Conservation (phyloP, 2,797 vertebrate genomes). For the Amblyopsis hoosieri region DNA sequence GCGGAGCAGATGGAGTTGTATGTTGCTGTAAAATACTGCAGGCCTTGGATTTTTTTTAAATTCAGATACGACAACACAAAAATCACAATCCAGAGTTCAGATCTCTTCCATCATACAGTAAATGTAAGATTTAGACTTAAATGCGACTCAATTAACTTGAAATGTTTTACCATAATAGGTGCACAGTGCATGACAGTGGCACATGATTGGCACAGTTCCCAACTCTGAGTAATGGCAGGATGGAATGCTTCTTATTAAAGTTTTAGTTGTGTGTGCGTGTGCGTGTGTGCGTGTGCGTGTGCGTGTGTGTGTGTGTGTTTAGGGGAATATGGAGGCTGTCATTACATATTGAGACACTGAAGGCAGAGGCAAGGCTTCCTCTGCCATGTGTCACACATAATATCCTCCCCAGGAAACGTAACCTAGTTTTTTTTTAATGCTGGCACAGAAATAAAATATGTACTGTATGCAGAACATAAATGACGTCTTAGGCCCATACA, state of each 20-base stretch:
- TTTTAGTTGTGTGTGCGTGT: constrained; percentile 27
- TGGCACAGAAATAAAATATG: too few species aligned
- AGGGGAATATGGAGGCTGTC: constrained; percentile 43
- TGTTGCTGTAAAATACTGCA: too few species aligned
- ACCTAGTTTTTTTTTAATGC: constrained; percentile 53
- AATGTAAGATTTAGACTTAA: constrained; percentile 1
- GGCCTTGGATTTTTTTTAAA: too few species aligned
- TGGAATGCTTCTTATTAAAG: constrained; percentile 49
- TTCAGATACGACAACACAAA: too few species aligned
- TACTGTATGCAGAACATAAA: constrained; percentile 8
- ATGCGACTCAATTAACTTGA: constrained; percentile 23
- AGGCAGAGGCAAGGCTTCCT: constrained; percentile 50
- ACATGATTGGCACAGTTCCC: constrained; percentile 42
- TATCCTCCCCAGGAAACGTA: constrained; percentile 62
- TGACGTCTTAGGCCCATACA: neutral
- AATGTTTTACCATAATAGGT: constrained; percentile 26
- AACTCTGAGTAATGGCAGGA: constrained; percentile 28
- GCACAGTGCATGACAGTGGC: constrained; percentile 37
- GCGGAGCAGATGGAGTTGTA: too few species aligned
- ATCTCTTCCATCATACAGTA: constrained; percentile 2
- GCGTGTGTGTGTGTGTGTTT: neutral
- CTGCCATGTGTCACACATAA: constrained; percentile 57
- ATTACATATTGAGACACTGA: constrained; percentile 41
- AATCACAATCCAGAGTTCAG: neutral
- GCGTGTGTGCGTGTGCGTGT: constrained; percentile 10